phyloP scores from a whole-genome alignment of 2,113 vertebrate species.

The Nothoprocta perdicaria region DNA sequence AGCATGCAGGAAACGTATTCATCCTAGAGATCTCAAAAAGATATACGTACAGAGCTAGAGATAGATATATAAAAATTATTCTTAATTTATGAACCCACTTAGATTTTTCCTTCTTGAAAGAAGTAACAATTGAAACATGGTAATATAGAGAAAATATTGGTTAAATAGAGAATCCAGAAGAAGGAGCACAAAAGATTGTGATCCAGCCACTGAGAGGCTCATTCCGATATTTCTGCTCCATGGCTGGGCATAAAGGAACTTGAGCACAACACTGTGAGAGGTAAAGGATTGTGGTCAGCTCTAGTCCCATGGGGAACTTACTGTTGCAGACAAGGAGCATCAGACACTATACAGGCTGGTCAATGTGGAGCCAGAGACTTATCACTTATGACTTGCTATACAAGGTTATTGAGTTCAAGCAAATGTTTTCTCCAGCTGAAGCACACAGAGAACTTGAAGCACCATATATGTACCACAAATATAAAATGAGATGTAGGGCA shows the following conservation, averaged over 20 bases:
- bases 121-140: not conserved
- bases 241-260: not conserved
- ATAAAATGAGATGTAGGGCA: not conserved
- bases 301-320: not conserved
- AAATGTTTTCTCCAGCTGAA: not conserved
- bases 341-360: not conserved
- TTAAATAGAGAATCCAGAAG: not conserved
- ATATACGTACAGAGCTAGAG: not conserved
- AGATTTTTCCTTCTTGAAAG: not conserved
- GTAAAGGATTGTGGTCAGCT: not conserved
- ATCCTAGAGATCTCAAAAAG: not conserved
- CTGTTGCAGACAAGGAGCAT: not conserved
- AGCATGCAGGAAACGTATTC: accelerated
- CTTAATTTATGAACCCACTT: not conserved
- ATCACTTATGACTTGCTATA: not conserved
- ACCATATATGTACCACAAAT: not conserved
- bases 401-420: not conserved
- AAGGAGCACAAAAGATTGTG: not conserved
- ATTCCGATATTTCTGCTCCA: not conserved
- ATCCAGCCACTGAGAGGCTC: not conserved
- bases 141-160: not conserved
- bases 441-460: not conserved
- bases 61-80: not conserved
- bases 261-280: not conserved
- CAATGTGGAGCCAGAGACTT: not conserved